Conservation (phyloP, 2,797 vertebrate genomes). For the Lateolabrax maculatus region DNA sequence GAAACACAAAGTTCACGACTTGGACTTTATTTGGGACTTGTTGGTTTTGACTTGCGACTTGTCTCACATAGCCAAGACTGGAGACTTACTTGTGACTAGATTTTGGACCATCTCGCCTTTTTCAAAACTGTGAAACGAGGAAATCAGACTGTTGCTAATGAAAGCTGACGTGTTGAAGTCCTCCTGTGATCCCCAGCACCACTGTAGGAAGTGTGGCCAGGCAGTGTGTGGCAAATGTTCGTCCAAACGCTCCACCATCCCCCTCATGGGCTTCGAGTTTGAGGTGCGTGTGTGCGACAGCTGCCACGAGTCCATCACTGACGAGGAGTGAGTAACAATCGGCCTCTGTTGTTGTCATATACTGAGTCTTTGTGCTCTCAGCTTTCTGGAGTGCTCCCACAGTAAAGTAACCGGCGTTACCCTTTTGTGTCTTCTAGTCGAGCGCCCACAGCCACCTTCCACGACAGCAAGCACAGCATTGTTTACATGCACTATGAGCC, state of each 20-base stretch:
- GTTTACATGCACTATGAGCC: conserved; percentile 96
- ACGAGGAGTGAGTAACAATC: conserved; percentile 93
- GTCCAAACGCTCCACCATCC: conserved; percentile 96
- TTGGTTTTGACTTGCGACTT: not conserved
- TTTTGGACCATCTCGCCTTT: not conserved
- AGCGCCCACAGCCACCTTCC: conserved; percentile 96
- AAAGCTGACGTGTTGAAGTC: not conserved
- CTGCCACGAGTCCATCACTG: conserved; percentile 96
- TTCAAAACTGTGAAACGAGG: too few relatives aligned
- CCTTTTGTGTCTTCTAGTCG: conserved; percentile 83
- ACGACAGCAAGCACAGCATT: conserved; percentile 95
- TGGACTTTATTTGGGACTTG: not conserved
- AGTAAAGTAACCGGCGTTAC: not conserved
- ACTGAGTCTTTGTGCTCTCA: conserved; percentile 37
- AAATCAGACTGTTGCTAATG: not conserved
- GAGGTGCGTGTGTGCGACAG: conserved; percentile 97
- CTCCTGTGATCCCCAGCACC: conserved; percentile 73
- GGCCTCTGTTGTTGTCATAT: conserved; percentile 25
- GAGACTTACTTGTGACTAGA: not conserved
- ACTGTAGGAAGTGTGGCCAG: conserved; percentile 89
- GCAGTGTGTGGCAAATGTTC: conserved; percentile 97
- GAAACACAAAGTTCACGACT: not conserved
- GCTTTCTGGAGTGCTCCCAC: not conserved
- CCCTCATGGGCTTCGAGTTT: conserved; percentile 98
- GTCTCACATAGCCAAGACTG: not conserved